These are phyloP conservation scores for Triplophysa yarkandensis DNA, from an alignment of 2,797 vertebrate genomes.

Conservation along the genomic window DNA sequence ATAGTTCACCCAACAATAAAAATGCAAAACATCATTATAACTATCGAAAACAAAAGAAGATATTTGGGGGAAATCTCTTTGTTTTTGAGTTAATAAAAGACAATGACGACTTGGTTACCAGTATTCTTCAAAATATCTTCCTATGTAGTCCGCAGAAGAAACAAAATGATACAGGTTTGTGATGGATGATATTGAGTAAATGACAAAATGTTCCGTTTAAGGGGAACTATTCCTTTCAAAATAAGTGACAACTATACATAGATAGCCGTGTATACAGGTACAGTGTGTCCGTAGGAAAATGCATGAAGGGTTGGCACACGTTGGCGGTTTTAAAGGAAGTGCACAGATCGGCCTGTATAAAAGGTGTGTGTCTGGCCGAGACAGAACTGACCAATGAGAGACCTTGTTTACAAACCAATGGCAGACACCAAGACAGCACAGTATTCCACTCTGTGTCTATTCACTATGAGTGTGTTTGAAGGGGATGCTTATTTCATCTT, in stretches of 20 bases:
- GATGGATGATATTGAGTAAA: no score
- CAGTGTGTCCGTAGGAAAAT: constrained; percentile 59
- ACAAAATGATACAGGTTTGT: no score
- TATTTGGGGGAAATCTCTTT: no score
- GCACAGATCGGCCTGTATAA: constrained; percentile 62
- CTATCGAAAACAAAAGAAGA: no score
- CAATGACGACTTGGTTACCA: no score
- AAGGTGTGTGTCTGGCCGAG: constrained; percentile 68
- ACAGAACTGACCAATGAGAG: constrained; percentile 59
- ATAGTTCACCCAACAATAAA: no score
- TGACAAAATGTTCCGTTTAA: no score
- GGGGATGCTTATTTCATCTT: neutral
- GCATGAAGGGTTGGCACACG: constrained; percentile 74
- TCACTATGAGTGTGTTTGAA: constrained; percentile 41
- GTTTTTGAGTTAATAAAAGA: no score
- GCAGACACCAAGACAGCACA: constrained; percentile 56
- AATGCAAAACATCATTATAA: no score
- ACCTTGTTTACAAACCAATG: constrained; percentile 63
- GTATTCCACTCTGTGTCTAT: constrained; percentile 61
- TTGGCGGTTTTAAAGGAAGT: constrained; percentile 55
- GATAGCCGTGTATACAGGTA: constrained; percentile 57
- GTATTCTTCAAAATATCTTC: no score
- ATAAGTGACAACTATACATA: constrained; percentile 59
- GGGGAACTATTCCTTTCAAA: neutral
- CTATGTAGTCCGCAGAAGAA: no score